Evolutionary conservation across 2,888 invertebrate species (phyloP), one percentile per base, ranked within the genome.

Genomic region (Scaptomyza parva): DNA sequence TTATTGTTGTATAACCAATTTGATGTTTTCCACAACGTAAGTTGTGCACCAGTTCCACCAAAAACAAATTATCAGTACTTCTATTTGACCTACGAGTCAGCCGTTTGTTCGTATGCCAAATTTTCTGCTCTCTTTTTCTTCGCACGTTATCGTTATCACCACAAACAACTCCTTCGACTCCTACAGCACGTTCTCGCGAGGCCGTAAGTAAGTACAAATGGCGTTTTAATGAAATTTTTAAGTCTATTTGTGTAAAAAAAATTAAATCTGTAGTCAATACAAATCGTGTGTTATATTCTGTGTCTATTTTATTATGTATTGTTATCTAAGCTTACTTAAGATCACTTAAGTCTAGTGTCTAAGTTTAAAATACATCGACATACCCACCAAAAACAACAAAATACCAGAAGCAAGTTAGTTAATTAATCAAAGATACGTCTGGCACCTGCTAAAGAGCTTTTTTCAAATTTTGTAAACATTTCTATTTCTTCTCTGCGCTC

Each of bases 151-250:
- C 62, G 62, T 75, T 76, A 44, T 67, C 74, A 71, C 55, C 67
- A 80, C 74, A 69, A 73, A 70, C 79, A 74, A 73, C 85, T 68
- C 70, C 74, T 75, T 70, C 77, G 63, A 83, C 78, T 82, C 71
- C 83, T 86, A 65, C 86, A 76, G 78, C 82, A 73, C 75, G 57
- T 86, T 59, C 67, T 72, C 70, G 72, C 73, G 73, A 80, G 88
- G 88, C 86, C 86, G 90, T 90, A 91, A 90, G 91, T 91, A 91
- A 91, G 91, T 91, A 91, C 91, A 90, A 91, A 90, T 91, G 91
- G 90, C 89, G 88, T 89, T 90, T 88, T 87, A 91, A 91, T 91
- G 90, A 89, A 91, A 89, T 91, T 86, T 85, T 86, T 85, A 85
- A 85, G 84, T 85, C 78, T 84, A 57, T 70, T 24, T 86, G 79